Base-by-base conservation (phyloP, 2,113 vertebrate genomes). In the Etia nguti region DNA sequence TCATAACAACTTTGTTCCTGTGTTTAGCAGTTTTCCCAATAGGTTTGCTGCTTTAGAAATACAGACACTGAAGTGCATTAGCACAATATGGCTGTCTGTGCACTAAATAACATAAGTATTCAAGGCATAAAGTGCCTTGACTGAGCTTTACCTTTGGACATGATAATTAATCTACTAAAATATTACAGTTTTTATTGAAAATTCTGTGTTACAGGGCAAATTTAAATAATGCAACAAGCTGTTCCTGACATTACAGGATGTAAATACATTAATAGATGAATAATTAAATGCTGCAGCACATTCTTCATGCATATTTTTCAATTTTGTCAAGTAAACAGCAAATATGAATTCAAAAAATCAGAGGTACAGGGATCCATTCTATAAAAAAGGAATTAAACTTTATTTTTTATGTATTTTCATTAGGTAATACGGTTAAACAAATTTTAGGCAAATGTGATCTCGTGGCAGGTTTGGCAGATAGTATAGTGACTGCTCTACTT, bases 291-390 rank as follows among this genome's bases (percentile, higher is more conserved):
- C 59, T 60, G 29, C 59, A 60, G 29, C 29, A 60, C 59, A 60
- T 60, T 62, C 59, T 34, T 62, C 29, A 62, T 34, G 1, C 59
- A 62, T 34, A 62, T 62, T 29, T n/a, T 36, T 36, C 31, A 36
- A 5, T 20, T 20, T 6, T 50, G 6, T 73, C 29, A 62, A 62
- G 59, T 34, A 62, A 34, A 60, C 59, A 34, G 2, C 29, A 60
- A 60, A 60, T 0, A 11, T 60, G 57, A 34, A 1, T 59, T 59
- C 0, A 60, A 20, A 60, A 60, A 60, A 60, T 60, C 16, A 60
- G 29, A 0, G 0, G 2, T 60, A 60, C 57, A 60, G 29, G 0
- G 29, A 34, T 60, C 0, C 0, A 34, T 60, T 60, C 59, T 0
- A 20, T 60, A 60, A 60, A 34, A 3, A 60, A 10, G 5, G 0